A percentile compares a stretch with the other conserved stretches of the same genome.
phyloP scores from a whole-genome alignment of 2,113 vertebrate genomes.

The Nannobrachium achirus region DNA sequence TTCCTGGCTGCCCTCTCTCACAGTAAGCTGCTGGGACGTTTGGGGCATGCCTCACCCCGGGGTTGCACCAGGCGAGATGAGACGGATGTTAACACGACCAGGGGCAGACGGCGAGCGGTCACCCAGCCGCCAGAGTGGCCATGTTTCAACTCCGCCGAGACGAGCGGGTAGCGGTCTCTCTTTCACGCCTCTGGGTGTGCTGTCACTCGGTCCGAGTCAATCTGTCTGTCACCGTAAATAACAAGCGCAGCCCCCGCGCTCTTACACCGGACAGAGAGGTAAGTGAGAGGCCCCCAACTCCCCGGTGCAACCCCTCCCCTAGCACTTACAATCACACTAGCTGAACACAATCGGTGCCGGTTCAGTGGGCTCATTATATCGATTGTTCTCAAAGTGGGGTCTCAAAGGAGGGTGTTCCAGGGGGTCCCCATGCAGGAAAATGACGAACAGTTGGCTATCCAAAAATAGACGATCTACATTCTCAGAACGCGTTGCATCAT shows the following conservation, averaged over 20 bases:
- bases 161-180: slow-evolving; percentile 25
- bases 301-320: background rate
- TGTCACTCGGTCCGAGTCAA: slow-evolving; percentile 31
- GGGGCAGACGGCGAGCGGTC: slow-evolving; percentile 51
- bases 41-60: slow-evolving; percentile 44
- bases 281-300: slow-evolving; percentile 23
- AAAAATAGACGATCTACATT: too few species aligned
- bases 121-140: slow-evolving; percentile 26
- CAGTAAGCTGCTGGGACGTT: slow-evolving; percentile 31
- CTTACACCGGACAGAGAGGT: slow-evolving; percentile 21
- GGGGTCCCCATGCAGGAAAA: background rate
- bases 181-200: slow-evolving; percentile 41
- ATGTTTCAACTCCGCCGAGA: slow-evolving; percentile 32
- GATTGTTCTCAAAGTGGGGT: too few species aligned
- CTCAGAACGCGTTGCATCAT: too few species aligned
- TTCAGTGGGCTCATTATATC: background rate
- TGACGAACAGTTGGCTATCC: too few species aligned
- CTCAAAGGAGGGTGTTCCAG: too few species aligned
- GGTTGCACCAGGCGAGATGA: slow-evolving; percentile 36
- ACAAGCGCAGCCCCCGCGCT: slow-evolving; percentile 9
- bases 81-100: slow-evolving; percentile 51
- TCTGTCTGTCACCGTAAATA: slow-evolving; percentile 47
- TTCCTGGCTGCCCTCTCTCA: slow-evolving; percentile 68
- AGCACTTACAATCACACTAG: slow-evolving; percentile 1
- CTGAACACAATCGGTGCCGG: slow-evolving; percentile 4